Evolutionary conservation across 2,888 invertebrate species (phyloP), one percentile per base, ranked within the genome.

Genomic region (Parelbella ahira): DNA sequence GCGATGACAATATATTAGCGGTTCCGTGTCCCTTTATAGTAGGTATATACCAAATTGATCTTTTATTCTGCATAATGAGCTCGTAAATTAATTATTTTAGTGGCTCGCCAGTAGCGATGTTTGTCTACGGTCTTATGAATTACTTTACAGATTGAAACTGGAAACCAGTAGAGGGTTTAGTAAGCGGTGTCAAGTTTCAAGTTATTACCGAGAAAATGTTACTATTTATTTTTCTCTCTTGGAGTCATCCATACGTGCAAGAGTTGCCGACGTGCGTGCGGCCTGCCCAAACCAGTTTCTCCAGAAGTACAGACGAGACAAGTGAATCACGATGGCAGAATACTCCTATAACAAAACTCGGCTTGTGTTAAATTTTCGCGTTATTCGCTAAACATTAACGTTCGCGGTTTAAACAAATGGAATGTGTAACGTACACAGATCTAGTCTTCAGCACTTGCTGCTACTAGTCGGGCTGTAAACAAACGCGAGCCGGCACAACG

Each of bases 221-320:
- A 18, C 30, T 30, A 38, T 38, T 39, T 39, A 39, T 32, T 39
- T 39, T 19, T 32, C 39, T 25, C 30, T 32, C 39, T 32, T 19
- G 23, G 36, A 29, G 43, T 30, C 36, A 43, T 29, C 36, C 43
- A 43, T 29, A 29, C 29, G 23, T 34, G 36, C 28, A 36, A 24
- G 23, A 18, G 28, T 9, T 18, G 29, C 10, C 29, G 18, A 23
- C 28, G 25, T 36, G 43, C 10, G 23, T 29, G 36, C 23, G 19
- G 32, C 13, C 23, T 33, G 39, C 20, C 33, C 33, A 41, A 41
- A 41, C 41, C 41, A 33, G 41, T 41, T 41, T 33, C 33, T 33
- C 12, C 41, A 41, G 39, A 39, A 8, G 18, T 39, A 15, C 30
- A 24, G 39, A 38, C 32, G n/a, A 19, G 41, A 41, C 33, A 41